Evolutionary conservation across 2,113 vertebrate genomes (phyloP).

Genomic region (Chamaetylas fuelleborni): DNA sequence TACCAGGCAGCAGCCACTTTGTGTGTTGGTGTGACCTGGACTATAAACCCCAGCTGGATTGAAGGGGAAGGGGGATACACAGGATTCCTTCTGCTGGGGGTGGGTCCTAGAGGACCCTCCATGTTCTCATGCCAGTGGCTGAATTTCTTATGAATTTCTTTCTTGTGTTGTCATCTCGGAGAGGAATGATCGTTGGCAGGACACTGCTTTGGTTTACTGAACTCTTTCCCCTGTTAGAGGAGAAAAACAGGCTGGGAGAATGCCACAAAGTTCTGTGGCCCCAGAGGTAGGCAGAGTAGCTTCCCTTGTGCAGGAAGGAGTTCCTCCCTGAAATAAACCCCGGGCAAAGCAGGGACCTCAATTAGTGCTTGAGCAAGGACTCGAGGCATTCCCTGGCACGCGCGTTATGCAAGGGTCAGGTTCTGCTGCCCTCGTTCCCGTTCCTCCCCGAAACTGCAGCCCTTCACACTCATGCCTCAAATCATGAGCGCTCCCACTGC

Average conservation of each 20-base stretch:
- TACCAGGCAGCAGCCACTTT: background rate
- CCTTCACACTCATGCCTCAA: background rate
- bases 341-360: background rate
- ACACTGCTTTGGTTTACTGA: background rate
- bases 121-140: background rate
- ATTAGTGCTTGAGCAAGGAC: slow-evolving; percentile 44
- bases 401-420: slow-evolving; percentile 43
- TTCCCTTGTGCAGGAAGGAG: background rate
- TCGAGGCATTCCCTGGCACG: background rate
- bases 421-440: slow-evolving; percentile 42
- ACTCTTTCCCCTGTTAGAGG: background rate
- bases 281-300: background rate
- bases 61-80: background rate
- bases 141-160: background rate
- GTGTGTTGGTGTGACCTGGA: background rate
- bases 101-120: background rate
- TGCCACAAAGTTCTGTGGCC: background rate
- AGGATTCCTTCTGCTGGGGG: background rate
- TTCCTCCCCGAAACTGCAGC: slow-evolving; percentile 55
- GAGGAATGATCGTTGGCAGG: background rate
- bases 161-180: background rate
- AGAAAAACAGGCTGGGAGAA: background rate
- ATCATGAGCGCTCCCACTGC: background rate
- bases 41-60: background rate
- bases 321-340: slow-evolving; percentile 16